Evolutionary conservation across 1,140 invertebrate genomes (phyloP).

Genomic region (Grapholita molesta): DNA sequence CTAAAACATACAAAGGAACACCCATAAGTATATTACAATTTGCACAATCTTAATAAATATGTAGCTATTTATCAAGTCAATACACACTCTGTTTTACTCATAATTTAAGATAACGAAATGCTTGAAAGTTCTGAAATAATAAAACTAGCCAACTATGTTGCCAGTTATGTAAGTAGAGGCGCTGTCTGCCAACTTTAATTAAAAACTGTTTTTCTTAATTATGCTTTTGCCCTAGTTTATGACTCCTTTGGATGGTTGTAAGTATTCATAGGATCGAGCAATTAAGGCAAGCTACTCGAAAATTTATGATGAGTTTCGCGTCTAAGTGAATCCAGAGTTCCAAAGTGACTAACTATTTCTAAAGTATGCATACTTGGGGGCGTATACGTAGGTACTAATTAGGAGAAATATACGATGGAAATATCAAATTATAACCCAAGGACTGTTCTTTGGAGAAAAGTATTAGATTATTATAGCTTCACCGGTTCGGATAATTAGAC

Average conservation of each 20-base stretch:
- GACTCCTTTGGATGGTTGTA: not conserved
- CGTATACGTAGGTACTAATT: no score
- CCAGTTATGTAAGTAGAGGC: not conserved
- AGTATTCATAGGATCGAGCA: constrained; percentile 11
- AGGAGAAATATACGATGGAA: no score
- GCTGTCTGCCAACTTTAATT: constrained; percentile 10
- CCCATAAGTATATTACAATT: no score
- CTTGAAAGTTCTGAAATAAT: not conserved
- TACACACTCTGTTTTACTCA: not conserved
- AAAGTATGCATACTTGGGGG: not conserved
- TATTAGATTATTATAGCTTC: no score
- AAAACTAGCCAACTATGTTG: not conserved
- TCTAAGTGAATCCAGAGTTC: not conserved
- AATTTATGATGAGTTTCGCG: not conserved
- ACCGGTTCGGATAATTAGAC: no score
- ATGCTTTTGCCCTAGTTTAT: constrained; percentile 6
- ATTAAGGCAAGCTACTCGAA: not conserved
- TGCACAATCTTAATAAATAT: no score
- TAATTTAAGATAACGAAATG: not conserved
- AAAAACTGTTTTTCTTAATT: constrained; percentile 18
- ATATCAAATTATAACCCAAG: no score
- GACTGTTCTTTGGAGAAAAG: no score
- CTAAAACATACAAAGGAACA: no score
- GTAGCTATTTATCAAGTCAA: not conserved
- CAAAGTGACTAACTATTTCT: not conserved